Base-by-base conservation (phyloP, 2,888 invertebrate species). In the Metopia argyrocephala region DNA sequence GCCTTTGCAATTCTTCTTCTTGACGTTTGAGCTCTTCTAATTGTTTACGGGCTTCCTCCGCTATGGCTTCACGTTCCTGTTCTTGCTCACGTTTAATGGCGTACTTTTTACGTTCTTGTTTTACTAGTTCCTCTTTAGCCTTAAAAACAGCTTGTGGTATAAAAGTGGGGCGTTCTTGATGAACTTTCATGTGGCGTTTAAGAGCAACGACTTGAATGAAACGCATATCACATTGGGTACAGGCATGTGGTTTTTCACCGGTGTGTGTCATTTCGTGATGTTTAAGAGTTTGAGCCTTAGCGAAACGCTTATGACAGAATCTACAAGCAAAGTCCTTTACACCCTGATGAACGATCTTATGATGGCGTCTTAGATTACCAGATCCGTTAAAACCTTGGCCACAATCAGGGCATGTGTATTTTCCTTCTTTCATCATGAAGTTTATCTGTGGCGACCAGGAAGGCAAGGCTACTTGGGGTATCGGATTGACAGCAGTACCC, bases 201-300 rank as follows among this genome's bases (percentile, higher is more conserved):
- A 89, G 82, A 3, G 89, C 89, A 50, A 89, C 87, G 54, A 86
- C 86, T 78, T 89, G 89, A 5, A 89, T 89, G 83, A 89, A 89
- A 52, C 88, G 86, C 68, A 88, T 90, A 45, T 86, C 86, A 50
- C 89, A 89, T 15, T 86, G 85, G n/a, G 85, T 84, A 75, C 89
- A 89, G 50, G 86, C 88, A 68, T 89, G 89, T 0, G 90, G 89
- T 25, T 89, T 90, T 65, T 89, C 89, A 1, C 90, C 89, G 0
- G 90, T 89, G 65, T 89, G 89, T 0, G 89, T 89, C 90, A 89
- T 89, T 82, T 89, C 89, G 66, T 89, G 89, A 83, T 89, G 90
- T 18, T 90, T 89, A 21, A 89, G 83, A 0, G 90, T 90, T 79
- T 89, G 90, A 1, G 89, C 89, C 82, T 89, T 89, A 1, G 89